Conservation (phyloP, 2,113 vertebrate genomes). For the Asarcornis scutulata region DNA sequence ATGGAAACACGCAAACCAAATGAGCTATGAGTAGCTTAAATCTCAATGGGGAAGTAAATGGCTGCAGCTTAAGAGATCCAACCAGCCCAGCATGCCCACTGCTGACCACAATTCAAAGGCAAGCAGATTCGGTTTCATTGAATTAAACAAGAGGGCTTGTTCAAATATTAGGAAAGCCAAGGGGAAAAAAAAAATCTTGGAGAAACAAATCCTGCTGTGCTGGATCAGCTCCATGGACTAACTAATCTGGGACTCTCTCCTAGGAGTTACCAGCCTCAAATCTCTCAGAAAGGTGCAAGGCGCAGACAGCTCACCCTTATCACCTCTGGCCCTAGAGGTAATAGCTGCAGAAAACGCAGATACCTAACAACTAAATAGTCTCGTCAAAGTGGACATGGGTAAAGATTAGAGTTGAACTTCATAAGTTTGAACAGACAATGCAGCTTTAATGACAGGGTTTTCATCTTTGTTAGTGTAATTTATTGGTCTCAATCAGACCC, state of each 20-base stretch:
- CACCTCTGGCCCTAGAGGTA: accelerated
- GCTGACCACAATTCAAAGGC: constrained; percentile 19
- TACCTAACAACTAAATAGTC: too few species aligned
- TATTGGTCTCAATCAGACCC: neutral
- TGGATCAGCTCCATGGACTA: neutral
- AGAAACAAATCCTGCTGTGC: constrained; percentile 44
- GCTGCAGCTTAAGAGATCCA: neutral
- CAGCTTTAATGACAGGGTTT: neutral
- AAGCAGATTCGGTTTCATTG: neutral
- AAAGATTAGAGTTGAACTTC: neutral
- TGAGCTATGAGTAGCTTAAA: neutral
- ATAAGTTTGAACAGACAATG: accelerated
- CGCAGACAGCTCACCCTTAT: neutral
- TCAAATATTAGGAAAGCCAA: constrained; percentile 28
- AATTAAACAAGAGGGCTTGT: neutral
- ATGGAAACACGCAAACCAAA: constrained; percentile 27
- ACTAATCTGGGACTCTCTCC: neutral
- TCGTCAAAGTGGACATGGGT: neutral
- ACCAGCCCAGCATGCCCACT: neutral
- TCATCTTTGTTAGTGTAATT: neutral
- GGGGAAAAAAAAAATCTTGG: neutral
- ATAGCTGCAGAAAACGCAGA: neutral
- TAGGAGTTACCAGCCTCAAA: neutral
- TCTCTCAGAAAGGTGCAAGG: neutral
- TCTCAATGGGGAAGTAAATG: constrained; percentile 27